Evolutionary conservation across 1,140 invertebrate species (phyloP).

Genomic region (Heterodera schachtii): DNA sequence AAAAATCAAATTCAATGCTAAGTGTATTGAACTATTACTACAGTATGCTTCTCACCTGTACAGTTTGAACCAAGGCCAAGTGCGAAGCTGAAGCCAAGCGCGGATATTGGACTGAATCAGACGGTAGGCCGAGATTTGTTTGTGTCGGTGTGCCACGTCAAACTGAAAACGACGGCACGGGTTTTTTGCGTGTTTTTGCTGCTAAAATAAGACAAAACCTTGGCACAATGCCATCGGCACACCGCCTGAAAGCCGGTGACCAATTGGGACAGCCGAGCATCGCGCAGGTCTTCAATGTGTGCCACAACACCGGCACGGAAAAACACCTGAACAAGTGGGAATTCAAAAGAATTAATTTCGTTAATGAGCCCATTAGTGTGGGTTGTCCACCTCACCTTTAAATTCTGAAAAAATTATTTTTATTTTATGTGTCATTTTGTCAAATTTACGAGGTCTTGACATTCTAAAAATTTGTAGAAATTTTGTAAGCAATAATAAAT

Average conservation of each 20-base stretch:
- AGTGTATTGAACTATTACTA: too few species aligned
- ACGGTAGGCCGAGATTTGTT: slow-evolving; percentile 81
- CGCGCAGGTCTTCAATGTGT: slow-evolving; percentile 99
- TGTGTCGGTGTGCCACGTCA: slow-evolving; percentile 41
- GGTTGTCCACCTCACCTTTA: slow-evolving; percentile 43
- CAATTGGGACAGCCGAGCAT: slow-evolving; percentile 94
- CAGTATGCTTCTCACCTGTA: slow-evolving; percentile 18
- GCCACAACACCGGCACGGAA: slow-evolving; percentile 99
- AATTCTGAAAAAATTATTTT: too few species aligned
- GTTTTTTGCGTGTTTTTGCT: not conserved
- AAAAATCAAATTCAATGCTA: too few species aligned
- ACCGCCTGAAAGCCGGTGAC: slow-evolving; percentile 89
- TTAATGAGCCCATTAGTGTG: slow-evolving; percentile 70
- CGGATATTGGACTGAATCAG: slow-evolving; percentile 97
- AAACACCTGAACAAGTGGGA: slow-evolving; percentile 77
- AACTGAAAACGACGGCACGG: slow-evolving; percentile 41
- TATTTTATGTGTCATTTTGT: too few species aligned
- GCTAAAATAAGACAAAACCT: slow-evolving; percentile 1
- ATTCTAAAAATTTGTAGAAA: too few species aligned
- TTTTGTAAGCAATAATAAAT: too few species aligned
- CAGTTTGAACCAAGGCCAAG: slow-evolving; percentile 75
- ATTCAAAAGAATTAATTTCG: too few species aligned
- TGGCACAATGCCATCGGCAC: slow-evolving; percentile 57
- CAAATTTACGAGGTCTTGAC: too few species aligned
- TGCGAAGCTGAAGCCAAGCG: slow-evolving; percentile 94